These are phyloP conservation scores for Pomatostomus ruficeps DNA, from an alignment of 2,113 vertebrate species.

Conservation along the genomic window DNA sequence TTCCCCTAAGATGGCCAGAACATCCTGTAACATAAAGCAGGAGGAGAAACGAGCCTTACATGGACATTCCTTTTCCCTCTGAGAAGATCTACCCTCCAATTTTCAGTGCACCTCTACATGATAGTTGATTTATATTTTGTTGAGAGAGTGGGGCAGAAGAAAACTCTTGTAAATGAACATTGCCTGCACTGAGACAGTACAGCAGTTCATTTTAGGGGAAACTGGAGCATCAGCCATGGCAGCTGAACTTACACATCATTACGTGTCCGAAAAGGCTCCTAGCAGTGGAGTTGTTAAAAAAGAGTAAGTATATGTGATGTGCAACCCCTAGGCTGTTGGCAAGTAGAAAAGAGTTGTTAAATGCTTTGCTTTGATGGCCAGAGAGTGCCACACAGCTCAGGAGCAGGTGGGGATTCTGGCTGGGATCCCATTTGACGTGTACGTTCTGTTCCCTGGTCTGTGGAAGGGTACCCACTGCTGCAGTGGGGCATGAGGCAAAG, in stretches of 20 bases:
- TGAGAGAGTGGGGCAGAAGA: background rate
- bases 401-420: background rate
- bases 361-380: background rate
- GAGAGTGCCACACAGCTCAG: background rate
- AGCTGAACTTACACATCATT: rapidly evolving
- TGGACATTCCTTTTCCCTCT: conserved; percentile 16
- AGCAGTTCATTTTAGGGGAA: background rate
- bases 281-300: background rate
- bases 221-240: background rate
- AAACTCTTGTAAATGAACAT: rapidly evolving
- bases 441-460: background rate
- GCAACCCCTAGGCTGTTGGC: background rate
- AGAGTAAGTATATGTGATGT: background rate
- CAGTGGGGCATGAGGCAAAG: background rate
- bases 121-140: background rate
- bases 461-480: background rate
- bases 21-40: conserved; percentile 16
- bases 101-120: background rate
- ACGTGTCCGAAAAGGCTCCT: background rate
- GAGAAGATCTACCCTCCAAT: background rate
- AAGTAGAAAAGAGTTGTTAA: background rate
- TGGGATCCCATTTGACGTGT: rapidly evolving
- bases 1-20: conserved; percentile 47
- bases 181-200: rapidly evolving
- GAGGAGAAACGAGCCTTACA: conserved; percentile 38